Conservation (phyloP, 2,797 vertebrate genomes). For the Megalops cyprinoides region DNA sequence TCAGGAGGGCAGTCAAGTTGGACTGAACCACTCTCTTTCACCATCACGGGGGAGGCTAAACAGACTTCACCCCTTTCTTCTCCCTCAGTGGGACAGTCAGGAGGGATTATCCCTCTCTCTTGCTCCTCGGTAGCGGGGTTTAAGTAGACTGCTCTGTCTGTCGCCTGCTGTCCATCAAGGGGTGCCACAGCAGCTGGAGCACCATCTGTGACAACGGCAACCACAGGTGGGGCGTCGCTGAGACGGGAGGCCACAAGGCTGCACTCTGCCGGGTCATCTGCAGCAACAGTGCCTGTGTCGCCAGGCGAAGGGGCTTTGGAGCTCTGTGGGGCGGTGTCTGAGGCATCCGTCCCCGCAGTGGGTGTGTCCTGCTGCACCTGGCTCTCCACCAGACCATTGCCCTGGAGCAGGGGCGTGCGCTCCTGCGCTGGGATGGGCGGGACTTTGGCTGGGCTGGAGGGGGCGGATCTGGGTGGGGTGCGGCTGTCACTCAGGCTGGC, state of each 20-base stretch:
- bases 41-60: neutral
- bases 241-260: neutral
- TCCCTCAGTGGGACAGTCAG: neutral
- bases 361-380: slow-evolving; percentile 8
- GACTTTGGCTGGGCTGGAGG: slow-evolving; percentile 70
- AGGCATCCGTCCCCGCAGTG: slow-evolving; percentile 22
- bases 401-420: slow-evolving; percentile 29
- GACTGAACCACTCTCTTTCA: slow-evolving; percentile 32
- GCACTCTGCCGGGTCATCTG: slow-evolving; percentile 17
- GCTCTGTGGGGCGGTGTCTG: neutral
- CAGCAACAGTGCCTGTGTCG: neutral
- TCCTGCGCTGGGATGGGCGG: slow-evolving; percentile 14
- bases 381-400: slow-evolving; percentile 32
- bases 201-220: neutral
- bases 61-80: slow-evolving; percentile 12
- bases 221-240: neutral
- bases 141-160: slow-evolving; percentile 38
- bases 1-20: slow-evolving; percentile 41
- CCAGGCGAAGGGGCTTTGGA: slow-evolving; percentile 17
- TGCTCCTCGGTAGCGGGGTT: slow-evolving; percentile 21
- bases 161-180: neutral
- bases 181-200: neutral
- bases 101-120: slow-evolving; percentile 10
- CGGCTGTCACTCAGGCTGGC: slow-evolving; percentile 82
- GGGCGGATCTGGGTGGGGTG: slow-evolving; percentile 71